A percentile compares a stretch with the other conserved stretches of the same genome.
phyloP scores from a whole-genome alignment of 1,140 invertebrate species.

The Homarus americanus region DNA sequence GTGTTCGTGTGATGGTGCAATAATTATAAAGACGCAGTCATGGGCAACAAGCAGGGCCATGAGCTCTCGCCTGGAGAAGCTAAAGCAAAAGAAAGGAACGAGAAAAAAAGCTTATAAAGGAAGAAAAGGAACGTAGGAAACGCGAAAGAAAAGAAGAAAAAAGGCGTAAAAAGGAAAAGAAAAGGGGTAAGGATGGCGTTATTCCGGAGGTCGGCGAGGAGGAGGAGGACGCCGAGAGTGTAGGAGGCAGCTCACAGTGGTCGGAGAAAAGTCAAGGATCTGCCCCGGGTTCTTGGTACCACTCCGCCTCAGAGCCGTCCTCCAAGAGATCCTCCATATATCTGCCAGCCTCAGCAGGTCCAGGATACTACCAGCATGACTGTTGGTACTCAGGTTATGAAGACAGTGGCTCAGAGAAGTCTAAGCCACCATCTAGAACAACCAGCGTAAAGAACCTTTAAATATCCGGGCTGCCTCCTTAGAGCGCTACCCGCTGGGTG shows the following conservation, averaged over 20 bases:
- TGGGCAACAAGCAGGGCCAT: slow-evolving; percentile 74
- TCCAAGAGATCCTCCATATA: slow-evolving; percentile 74
- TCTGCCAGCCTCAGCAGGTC: slow-evolving; percentile 72
- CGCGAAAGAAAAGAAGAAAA: slow-evolving; percentile 70
- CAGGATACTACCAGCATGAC: slow-evolving; percentile 74
- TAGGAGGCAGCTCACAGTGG: slow-evolving; percentile 68
- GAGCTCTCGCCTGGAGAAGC: slow-evolving; percentile 73
- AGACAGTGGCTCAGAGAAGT: slow-evolving; percentile 72
- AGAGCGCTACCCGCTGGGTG: slow-evolving; percentile 72
- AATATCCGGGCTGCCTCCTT: slow-evolving; percentile 66
- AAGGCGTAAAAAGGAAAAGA: slow-evolving; percentile 68
- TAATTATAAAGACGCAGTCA: slow-evolving; percentile 41
- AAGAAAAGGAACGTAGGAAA: slow-evolving; percentile 69
- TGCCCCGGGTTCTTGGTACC: slow-evolving; percentile 73
- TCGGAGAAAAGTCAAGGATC: slow-evolving; percentile 73
- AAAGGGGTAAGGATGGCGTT: slow-evolving; percentile 55
- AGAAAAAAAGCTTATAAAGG: slow-evolving; percentile 69
- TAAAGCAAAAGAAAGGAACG: slow-evolving; percentile 68
- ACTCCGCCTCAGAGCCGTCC: slow-evolving; percentile 74
- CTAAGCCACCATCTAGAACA: slow-evolving; percentile 66
- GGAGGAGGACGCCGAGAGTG: slow-evolving; percentile 62
- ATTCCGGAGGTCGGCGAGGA: slow-evolving; percentile 43
- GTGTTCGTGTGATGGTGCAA: slow-evolving; percentile 55
- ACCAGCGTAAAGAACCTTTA: slow-evolving; percentile 60
- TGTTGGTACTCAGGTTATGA: slow-evolving; percentile 74